Conservation (phyloP, 2,113 vertebrate species). For the Vulpes ferrilata region DNA sequence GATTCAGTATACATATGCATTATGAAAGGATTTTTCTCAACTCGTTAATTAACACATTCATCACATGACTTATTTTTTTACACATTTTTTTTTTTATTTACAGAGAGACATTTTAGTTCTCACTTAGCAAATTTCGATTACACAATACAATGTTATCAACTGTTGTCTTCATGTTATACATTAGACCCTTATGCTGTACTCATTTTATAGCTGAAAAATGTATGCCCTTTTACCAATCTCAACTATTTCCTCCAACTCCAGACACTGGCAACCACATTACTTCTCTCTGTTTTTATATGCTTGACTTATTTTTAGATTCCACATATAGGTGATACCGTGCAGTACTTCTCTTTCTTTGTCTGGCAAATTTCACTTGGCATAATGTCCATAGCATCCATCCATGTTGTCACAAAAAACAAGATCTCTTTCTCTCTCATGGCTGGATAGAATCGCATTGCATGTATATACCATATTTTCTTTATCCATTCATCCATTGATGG, state of each 20-base stretch:
- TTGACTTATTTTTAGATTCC: background rate
- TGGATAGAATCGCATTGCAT: background rate
- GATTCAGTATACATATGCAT: background rate
- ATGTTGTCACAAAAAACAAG: background rate
- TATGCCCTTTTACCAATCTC: background rate
- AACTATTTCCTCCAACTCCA: background rate
- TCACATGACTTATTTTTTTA: background rate
- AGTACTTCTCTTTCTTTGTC: background rate
- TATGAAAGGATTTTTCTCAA: background rate
- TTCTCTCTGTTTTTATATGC: background rate
- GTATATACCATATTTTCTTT: background rate
- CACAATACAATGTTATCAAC: background rate
- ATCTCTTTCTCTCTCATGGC: background rate
- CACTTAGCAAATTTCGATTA: background rate
- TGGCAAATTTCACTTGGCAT: background rate
- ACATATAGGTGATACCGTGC: background rate
- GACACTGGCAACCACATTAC: background rate
- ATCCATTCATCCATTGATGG: background rate
- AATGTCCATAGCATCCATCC: background rate
- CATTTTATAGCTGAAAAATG: background rate
- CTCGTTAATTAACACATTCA: background rate
- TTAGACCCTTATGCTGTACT: background rate
- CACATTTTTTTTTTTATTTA: background rate
- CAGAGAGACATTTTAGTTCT: background rate
- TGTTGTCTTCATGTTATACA: background rate